Percentiles rank a stretch among this genome's conserved stretches.
Evolutionary conservation across 2,113 vertebrate genomes (phyloP).

Genomic region (Galemys pyrenaicus): DNA sequence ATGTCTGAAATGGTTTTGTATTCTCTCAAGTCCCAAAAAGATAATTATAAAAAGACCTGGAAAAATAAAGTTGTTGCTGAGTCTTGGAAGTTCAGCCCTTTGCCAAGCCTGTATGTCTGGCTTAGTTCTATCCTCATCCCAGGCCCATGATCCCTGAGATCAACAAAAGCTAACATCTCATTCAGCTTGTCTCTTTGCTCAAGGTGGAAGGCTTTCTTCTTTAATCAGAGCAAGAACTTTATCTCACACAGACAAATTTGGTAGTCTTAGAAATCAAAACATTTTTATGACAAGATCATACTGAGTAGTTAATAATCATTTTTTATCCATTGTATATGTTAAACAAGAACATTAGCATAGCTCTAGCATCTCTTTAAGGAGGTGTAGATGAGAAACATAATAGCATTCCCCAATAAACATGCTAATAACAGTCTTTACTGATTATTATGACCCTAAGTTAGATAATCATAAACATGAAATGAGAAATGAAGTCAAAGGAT

Average conservation of each 20-base stretch:
- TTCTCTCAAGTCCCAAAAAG: no score
- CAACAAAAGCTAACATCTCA: neutral
- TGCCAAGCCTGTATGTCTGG: no score
- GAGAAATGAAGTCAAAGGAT: neutral
- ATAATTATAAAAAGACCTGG: no score
- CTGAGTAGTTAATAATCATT: neutral
- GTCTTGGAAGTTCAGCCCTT: no score
- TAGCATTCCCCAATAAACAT: neutral
- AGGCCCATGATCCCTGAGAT: no score
- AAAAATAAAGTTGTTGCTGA: no score
- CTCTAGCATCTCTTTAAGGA: neutral
- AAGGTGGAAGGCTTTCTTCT: neutral
- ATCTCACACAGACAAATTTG: conserved; percentile 3
- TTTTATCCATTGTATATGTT: neutral
- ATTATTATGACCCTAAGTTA: neutral
- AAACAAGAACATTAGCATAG: neutral
- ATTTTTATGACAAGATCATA: neutral
- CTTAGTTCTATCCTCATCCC: no score
- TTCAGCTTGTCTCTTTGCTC: neutral
- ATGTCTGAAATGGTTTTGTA: no score
- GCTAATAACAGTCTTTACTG: neutral
- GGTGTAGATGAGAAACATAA: neutral
- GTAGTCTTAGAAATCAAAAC: conserved; percentile 12
- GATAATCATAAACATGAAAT: neutral
- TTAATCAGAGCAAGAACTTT: neutral